Evolutionary conservation across 2,888 invertebrate species (phyloP), one percentile per base, ranked within the genome.

Genomic region (Agrochola litura): DNA sequence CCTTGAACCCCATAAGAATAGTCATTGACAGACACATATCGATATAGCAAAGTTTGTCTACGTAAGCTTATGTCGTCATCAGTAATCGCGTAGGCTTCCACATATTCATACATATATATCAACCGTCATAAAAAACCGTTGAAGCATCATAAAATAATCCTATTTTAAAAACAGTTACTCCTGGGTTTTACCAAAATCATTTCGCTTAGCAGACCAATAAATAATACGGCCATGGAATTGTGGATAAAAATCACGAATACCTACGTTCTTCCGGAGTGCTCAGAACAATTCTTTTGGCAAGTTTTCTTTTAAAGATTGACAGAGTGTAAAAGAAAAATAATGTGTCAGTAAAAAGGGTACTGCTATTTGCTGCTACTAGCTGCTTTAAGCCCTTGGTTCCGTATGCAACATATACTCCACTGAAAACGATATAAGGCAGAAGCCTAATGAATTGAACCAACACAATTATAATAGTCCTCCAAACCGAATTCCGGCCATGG

Each of bases 1-100:
- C 76, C 76, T 25, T 76, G 64, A 76, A 76, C 76, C 37, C 12
- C 8, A 41, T 25, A 56, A 10, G 10, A 25, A n/a, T n/a, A n/a
- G n/a, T n/a, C n/a, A n/a, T 30, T 30, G 30, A 25, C 12, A 74
- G 6, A 54, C 56, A 63, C 14, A 46, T 37, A 41, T 58, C 73
- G 58, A 22, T 22, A 9, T n/a, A 25, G 4, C 10, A 22, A 54
- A 76, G 12, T 22, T 41, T 46, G 25, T 54, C 16, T 43, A 43
- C 12, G 52, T 75, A 68, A 69, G 25, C 41, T 2, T 14, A 49
- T 52, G 41, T 3, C 71, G 60, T 61, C 60, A 74, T 49, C 22
- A 16, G 71, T 10, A 74, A 52, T 22, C 41, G 25, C 25, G n/a
- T 49, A 9, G 22, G 49, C 12, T 71, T 22, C 25, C 14, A 41